Base-by-base conservation (phyloP, 2,888 invertebrate genomes). In the Drosophila koepferae region DNA sequence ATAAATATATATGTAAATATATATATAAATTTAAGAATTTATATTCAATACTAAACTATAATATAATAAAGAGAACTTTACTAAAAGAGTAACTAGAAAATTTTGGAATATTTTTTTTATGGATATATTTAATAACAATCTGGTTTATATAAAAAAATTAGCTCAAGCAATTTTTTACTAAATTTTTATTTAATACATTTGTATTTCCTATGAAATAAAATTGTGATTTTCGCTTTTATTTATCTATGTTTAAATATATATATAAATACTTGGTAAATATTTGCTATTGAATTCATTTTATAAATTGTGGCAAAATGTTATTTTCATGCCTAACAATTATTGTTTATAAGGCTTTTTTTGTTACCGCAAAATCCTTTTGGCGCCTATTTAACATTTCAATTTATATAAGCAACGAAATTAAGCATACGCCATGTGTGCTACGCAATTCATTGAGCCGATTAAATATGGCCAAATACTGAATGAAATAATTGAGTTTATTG, bases 371-470 rank as follows among this genome's bases (percentile, higher is more conserved):
- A 18, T 31, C n/a, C 40, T 2, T 6, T 40, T 49, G 60, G 14
- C 28, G 61, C 8, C 28, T 3, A 49, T 56, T 41, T 40, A 51
- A 38, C 34, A 53, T 20, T 54, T 54, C 51, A 54, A 54, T 54
- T 54, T 54, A 54, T 23, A 28, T 38, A n/a, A 28, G 54, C 54
- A 54, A 23, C 20, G 28, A 38, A 40, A 23, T 23, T 43, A 56
- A 71, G 41, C 75, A 80, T 80, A 63, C 77, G 72, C 81, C 77
- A 66, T 65, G 63, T 81, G 77, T 34, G 43, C 51, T 31, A n/a
- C 49, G 14, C 46, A 18, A 63, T 16, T 77, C 60, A 66, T 5
- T 51, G 31, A 77, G 62, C 77, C 59, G 72, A 60, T 77, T 65
- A 71, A 77, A 65, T 56, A 16, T 34, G 41, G 46, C 9, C 58